Evolutionary conservation across 1,140 invertebrate genomes (phyloP), one percentile per base, ranked within the genome.

Genomic region (Arion vulgaris): DNA sequence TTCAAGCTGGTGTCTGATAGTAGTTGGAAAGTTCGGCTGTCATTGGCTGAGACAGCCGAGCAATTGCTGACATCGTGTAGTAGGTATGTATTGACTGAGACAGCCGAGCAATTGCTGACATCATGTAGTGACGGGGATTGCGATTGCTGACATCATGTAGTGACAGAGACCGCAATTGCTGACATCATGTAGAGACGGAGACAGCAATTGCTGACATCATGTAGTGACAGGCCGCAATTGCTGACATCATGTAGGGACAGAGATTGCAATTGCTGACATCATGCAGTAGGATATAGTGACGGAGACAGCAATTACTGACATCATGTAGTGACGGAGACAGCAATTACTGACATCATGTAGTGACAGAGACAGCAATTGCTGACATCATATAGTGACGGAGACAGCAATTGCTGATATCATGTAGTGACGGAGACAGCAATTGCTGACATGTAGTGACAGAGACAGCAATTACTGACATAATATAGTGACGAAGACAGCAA

Each of bases 21-120:
- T n/a, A 45, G 68, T 41, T 80, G 78, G 78, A 80, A 66, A 51
- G 78, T 80, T 15, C 41, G 78, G 45, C 39, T 69, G 45, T 41
- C 62, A 45, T 19, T 80, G 39, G 68, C 45, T 28, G 78, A 80
- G 17, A 38, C 38, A 19, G 41, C 28, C 4, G 62, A 80, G 38
- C 41, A 69, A 36, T 0, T 80, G 62, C 41, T 80, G 7, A 34
- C 36, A 23, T 28, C 36, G 9, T 80, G 78, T 32, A 49, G 66
- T 32, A 71, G 45, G 78, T 80, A 71, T 36, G 76, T 79, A 19
- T 28, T 53, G 15, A 45, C 41, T 45, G 41, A 15, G 41, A 57
- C 38, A 19, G 41, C 28, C 4, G 62, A 80, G 38, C 41, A 69
- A 36, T 0, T 80, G 62, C 41, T 80, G 7, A 34, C 36, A 23